A percentile compares a stretch with the other conserved stretches of the same genome.
These are phyloP conservation scores for Holothuria scabra DNA, from an alignment of 53 echinoderm and acorn worm species.

Conservation along the genomic window DNA sequence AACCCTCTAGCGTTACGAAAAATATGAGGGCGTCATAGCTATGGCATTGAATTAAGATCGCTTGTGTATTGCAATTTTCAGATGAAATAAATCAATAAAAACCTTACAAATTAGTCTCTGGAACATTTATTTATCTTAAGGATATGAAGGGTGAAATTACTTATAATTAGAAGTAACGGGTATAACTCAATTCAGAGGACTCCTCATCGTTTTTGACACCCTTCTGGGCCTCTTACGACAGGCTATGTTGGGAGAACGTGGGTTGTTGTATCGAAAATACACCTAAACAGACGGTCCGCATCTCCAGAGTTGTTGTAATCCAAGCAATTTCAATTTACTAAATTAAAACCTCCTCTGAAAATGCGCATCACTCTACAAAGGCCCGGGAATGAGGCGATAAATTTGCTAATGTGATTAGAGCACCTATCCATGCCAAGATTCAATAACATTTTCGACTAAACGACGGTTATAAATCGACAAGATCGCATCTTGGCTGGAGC, in stretches of 20 bases:
- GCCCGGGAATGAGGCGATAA: constrained; percentile 42
- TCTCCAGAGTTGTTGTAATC: constrained; percentile 47
- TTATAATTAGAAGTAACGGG: constrained; percentile 48
- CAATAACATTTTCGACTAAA: constrained; percentile 53
- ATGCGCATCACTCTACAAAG: constrained; percentile 49
- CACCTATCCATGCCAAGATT: constrained; percentile 48
- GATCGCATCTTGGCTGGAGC: constrained; percentile 5
- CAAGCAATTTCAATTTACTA: constrained; percentile 53
- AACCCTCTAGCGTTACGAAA: too few species aligned
- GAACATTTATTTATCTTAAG: constrained; percentile 36
- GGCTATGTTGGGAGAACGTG: background rate
- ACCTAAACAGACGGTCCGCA: constrained; percentile 39
- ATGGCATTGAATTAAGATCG: too few species aligned
- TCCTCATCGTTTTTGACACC: constrained; percentile 21
- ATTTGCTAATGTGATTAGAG: constrained; percentile 53
- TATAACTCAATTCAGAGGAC: constrained; percentile 30
- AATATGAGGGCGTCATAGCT: too few species aligned
- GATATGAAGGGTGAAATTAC: constrained; percentile 33
- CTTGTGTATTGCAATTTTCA: too few species aligned
- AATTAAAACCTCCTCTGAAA: constrained; percentile 56
- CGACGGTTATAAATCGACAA: constrained; percentile 51
- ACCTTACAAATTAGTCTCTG: constrained; percentile 25
- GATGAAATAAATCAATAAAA: constrained; percentile 42
- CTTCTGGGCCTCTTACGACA: constrained; percentile 37
- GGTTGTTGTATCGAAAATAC: background rate